A percentile compares a stretch with the other conserved stretches of the same genome.
Conservation (phyloP, 2,888 invertebrate species). For the Cryptocheilus praepositus region DNA sequence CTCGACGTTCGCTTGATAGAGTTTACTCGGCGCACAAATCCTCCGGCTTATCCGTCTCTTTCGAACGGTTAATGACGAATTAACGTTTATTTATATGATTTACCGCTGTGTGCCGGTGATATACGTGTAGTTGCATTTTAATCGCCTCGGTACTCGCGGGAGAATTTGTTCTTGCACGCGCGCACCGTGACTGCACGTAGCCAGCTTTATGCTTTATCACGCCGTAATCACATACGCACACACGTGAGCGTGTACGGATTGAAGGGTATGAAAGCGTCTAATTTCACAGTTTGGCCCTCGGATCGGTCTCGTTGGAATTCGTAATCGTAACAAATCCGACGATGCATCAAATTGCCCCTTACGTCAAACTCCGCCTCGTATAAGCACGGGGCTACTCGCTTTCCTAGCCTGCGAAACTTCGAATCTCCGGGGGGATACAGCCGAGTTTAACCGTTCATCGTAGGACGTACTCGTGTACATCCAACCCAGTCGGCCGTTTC, state of each 20-base stretch:
- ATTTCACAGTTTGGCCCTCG: background rate
- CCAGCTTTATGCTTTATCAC: no score
- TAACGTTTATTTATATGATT: no score
- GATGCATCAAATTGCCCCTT: conserved; percentile 54
- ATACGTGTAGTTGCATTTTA: no score
- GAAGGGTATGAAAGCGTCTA: background rate
- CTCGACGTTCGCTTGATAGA: no score
- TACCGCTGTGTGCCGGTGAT: background rate
- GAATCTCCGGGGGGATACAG: conserved; percentile 42
- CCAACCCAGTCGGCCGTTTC: conserved; percentile 36
- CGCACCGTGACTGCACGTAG: no score
- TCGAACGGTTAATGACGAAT: no score
- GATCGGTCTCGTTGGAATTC: background rate
- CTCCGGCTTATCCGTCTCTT: no score
- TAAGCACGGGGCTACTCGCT: conserved; percentile 25
- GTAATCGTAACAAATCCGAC: conserved; percentile 33
- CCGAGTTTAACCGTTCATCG: conserved; percentile 46
- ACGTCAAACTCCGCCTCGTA: conserved; percentile 15
- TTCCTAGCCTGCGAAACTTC: conserved; percentile 44
- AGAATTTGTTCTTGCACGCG: no score
- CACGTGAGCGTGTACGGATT: no score
- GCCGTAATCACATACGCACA: no score
- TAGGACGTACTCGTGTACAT: conserved; percentile 36
- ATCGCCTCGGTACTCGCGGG: no score
- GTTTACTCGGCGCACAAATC: no score